phyloP scores from a whole-genome alignment of 1,140 invertebrate genomes.

The Platyscapa corneri region DNA sequence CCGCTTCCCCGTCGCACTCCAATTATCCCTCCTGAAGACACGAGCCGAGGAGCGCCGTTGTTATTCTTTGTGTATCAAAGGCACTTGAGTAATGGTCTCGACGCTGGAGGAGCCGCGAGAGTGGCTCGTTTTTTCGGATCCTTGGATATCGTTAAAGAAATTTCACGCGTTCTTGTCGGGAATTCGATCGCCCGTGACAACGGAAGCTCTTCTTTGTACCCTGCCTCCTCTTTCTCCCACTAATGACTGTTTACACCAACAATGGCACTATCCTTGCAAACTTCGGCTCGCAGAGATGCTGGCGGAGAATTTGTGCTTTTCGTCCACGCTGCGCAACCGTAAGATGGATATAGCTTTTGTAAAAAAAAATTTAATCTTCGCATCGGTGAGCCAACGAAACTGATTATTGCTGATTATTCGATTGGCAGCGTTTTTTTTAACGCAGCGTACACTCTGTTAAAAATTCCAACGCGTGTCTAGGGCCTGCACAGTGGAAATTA shows the following conservation, averaged over 20 bases:
- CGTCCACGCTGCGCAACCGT: no score
- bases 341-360: no score
- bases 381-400: no score
- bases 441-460: no score
- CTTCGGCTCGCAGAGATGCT: no score
- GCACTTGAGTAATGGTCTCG: constrained; percentile 47
- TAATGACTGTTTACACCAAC: background rate
- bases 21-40: constrained; percentile 38
- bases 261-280: background rate
- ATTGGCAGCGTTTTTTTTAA: no score
- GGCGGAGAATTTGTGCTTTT: no score
- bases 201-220: constrained; percentile 36
- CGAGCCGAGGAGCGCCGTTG: constrained; percentile 3
- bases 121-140: constrained; percentile 57
- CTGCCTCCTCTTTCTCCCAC: constrained; percentile 3
- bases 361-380: no score
- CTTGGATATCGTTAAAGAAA: constrained; percentile 68
- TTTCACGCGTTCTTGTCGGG: constrained; percentile 67
- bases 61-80: constrained; percentile 49
- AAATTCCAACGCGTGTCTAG: no score
- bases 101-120: constrained; percentile 29
- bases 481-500: no score
- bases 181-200: constrained; percentile 63
- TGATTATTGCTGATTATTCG: no score
- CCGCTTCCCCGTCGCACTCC: constrained; percentile 12